A percentile compares a stretch with the other conserved stretches of the same genome.
Evolutionary conservation across 2,888 invertebrate species (phyloP).

Genomic region (Meloe dianella): DNA sequence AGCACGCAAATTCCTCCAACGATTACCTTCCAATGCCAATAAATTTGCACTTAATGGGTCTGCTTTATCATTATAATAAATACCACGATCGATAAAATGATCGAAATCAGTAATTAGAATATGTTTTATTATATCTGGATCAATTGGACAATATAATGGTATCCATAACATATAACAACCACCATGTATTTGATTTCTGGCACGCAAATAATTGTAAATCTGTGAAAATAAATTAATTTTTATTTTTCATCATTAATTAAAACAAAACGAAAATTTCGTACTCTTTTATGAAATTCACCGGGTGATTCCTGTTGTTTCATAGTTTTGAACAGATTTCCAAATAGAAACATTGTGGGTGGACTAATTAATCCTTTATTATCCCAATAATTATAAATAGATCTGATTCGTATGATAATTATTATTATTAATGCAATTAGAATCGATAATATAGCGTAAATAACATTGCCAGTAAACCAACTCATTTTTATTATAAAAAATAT

Average conservation of each 20-base stretch:
- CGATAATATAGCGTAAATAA: not conserved
- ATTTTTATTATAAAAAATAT: not conserved
- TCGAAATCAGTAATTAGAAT: not conserved
- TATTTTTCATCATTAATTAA: too few relatives aligned
- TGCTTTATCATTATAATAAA: not conserved
- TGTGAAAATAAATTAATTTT: not conserved
- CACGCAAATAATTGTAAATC: not conserved
- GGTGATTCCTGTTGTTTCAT: not conserved
- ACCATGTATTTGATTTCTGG: not conserved
- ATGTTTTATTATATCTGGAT: not conserved
- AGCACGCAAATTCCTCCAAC: conserved; percentile 34
- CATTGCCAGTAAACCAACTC: not conserved
- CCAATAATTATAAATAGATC: not conserved
- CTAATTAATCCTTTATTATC: not conserved
- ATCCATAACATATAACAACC: not conserved
- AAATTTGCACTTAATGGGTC: not conserved
- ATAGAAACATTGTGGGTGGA: not conserved
- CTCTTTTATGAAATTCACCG: not conserved
- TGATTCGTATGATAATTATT: not conserved
- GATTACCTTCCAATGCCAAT: conserved; percentile 23
- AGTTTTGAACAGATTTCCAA: not conserved
- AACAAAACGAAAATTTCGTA: not conserved
- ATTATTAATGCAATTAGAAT: not conserved
- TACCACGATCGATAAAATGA: not conserved
- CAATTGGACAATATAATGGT: not conserved